Percentiles rank a stretch among this genome's conserved stretches.
Evolutionary conservation across 53 echinoderm and acorn worm species (phyloP).

Genomic region (Apostichopus leukothele): DNA sequence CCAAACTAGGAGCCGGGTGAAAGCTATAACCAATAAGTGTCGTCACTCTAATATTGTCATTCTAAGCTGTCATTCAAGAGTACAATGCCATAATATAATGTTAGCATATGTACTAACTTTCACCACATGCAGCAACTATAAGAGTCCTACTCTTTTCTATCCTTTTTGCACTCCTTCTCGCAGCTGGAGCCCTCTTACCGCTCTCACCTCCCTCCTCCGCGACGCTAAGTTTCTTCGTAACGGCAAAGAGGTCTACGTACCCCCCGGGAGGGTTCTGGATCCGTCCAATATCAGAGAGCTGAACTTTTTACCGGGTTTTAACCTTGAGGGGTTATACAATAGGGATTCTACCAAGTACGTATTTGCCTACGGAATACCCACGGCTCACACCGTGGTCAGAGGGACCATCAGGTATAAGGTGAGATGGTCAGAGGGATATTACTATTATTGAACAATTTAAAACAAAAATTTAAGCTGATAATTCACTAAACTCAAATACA

Average conservation of each 20-base stretch:
- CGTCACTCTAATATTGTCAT: too few species aligned
- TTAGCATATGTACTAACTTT: too few species aligned
- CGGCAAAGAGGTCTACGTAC: constrained; percentile 82
- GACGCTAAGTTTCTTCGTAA: constrained; percentile 90
- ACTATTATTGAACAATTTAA: too few species aligned
- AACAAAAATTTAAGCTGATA: too few species aligned
- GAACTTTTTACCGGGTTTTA: constrained; percentile 91
- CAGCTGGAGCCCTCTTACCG: constrained; percentile 91
- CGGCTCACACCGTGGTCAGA: constrained; percentile 78
- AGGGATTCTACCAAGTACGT: constrained; percentile 89
- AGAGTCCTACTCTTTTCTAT: background rate
- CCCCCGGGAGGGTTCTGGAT: constrained; percentile 87
- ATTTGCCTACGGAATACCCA: constrained; percentile 89
- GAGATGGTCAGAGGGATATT: background rate
- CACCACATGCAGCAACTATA: too few species aligned
- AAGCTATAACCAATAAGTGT: too few species aligned
- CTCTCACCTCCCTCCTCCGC: constrained; percentile 62
- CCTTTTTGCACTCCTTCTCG: background rate
- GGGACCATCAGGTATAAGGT: constrained; percentile 98
- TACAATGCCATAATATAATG: too few species aligned
- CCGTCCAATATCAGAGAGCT: constrained; percentile 68
- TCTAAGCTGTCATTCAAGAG: too few species aligned
- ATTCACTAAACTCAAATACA: too few species aligned
- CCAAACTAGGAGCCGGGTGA: too few species aligned
- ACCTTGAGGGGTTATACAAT: constrained; percentile 94